Conservation (phyloP, 2,113 vertebrate species). For the Uropsilus gracilis region DNA sequence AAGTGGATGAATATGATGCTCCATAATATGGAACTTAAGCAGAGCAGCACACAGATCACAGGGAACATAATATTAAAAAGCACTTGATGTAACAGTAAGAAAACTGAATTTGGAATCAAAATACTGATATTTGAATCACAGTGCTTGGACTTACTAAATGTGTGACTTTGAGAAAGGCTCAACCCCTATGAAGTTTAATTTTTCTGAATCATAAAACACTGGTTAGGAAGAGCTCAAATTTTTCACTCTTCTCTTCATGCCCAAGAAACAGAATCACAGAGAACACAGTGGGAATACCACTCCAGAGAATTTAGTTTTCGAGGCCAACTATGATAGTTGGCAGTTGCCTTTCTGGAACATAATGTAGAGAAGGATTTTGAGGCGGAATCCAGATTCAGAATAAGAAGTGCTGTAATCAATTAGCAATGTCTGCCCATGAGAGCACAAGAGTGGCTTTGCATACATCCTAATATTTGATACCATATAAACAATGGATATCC, state of each 20-base stretch:
- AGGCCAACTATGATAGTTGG: neutral
- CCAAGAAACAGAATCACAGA: neutral
- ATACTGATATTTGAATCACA: slow-evolving; percentile 10
- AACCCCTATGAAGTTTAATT: neutral
- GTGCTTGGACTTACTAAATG: neutral
- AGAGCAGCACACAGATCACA: neutral
- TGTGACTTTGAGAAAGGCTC: neutral
- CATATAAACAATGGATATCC: neutral
- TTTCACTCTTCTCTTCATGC: neutral
- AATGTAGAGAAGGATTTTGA: neutral
- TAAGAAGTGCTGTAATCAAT: neutral
- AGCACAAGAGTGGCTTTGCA: neutral
- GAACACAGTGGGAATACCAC: neutral
- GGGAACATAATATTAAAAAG: neutral
- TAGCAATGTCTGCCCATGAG: neutral
- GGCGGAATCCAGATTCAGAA: neutral
- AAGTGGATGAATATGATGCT: neutral
- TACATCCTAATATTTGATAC: neutral
- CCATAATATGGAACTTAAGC: neutral
- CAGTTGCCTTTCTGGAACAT: neutral
- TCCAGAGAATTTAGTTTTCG: neutral
- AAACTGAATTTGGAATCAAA: slow-evolving; percentile 36
- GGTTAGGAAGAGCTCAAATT: neutral
- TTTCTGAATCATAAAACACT: neutral
- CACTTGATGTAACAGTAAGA: neutral